Evolutionary conservation across 2,888 invertebrate genomes (phyloP), one percentile per base, ranked within the genome.

Genomic region (Gymnosoma rotundatum): DNA sequence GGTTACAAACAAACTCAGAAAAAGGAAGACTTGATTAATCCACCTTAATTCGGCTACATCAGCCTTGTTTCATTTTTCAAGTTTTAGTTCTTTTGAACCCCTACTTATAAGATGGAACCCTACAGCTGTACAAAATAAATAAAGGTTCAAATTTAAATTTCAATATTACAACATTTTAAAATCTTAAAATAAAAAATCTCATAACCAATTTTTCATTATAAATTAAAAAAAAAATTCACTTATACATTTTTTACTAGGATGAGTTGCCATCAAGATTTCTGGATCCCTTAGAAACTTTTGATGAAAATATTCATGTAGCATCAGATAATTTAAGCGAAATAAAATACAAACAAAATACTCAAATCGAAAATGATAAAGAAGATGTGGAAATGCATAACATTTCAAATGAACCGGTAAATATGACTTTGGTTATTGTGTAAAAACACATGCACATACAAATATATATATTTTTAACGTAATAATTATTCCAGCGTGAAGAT

Each of bases 211-310:
- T n/a, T n/a, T n/a, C n/a, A n/a, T n/a, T n/a, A n/a, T n/a, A n/a
- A n/a, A n/a, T n/a, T n/a, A n/a, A n/a, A 20, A 9, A 5, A 9
- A 52, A 1, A 18, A 3, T 18, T 42, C 0, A 10, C n/a, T 50
- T 25, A 50, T 0, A 36, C 0, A 36, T 52, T 18, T 80, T 67
- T n/a, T 38, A 63, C 32, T 50, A 84, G 81, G 58, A 48, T 14
- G 60, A 32, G 12, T 60, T 14, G 0, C 20, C 32, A 5, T 10
- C 36, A 14, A 52, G 2, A 32, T 78, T 74, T 76, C 50, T 69
- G 36, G 83, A 85, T 50, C 85, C 85, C 1, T 42, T 85, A 8
- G 80, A 74, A 74, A 73, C 80, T 9, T 18, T 36, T 52, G 76
- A 75, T 5, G 38, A 48, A 14, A 38, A 42, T 20, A 21, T 20